Evolutionary conservation across 2,797 vertebrate species (phyloP), one percentile per base, ranked within the genome.

Genomic region (Danio jaintianensis): DNA sequence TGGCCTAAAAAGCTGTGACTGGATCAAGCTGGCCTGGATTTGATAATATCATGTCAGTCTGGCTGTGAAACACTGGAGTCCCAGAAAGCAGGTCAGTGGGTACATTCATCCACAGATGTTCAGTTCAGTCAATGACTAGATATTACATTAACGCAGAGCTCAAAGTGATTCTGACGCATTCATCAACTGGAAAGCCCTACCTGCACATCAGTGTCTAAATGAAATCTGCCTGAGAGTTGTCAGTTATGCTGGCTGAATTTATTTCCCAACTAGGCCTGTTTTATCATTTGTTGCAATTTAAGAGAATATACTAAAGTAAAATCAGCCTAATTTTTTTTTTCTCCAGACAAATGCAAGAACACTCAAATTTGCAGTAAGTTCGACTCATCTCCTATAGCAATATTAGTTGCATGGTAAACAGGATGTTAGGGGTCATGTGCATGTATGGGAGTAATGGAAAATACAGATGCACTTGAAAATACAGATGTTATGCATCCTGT

Each of bases 61-160:
- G 45, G 15, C 18, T 38, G n/a, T 61, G 75, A 82, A 59, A 16
- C 6, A 59, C 7, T 48, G 29, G 61, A 42, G 22, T 50, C 36
- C 47, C 62, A 22, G 62, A 85, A 81, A 85, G 58, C 76, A 83
- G 78, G 78, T 83, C 81, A 86, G 52, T 66, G 62, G 83, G 75
- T 66, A 85, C 45, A 15, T 13, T 68, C 42, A 72, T 42, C 22
- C 75, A 43, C 63, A 80, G 64, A 75, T 50, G 29, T 73, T 47
- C 58, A 29, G 29, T 29, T 29, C 3, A 4, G 5, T 36, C 16
- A 76, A 48, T 79, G 59, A 62, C 61, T 68, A 66, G 62, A 69
- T 69, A 64, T 79, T 63, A 71, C 67, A 79, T 70, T 67, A 79
- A 43, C 18, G 20, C 36, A 15, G 13, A 22, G 42, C 62, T 48